Conservation (phyloP, 2,888 invertebrate species). For the Neelides folsomi region DNA sequence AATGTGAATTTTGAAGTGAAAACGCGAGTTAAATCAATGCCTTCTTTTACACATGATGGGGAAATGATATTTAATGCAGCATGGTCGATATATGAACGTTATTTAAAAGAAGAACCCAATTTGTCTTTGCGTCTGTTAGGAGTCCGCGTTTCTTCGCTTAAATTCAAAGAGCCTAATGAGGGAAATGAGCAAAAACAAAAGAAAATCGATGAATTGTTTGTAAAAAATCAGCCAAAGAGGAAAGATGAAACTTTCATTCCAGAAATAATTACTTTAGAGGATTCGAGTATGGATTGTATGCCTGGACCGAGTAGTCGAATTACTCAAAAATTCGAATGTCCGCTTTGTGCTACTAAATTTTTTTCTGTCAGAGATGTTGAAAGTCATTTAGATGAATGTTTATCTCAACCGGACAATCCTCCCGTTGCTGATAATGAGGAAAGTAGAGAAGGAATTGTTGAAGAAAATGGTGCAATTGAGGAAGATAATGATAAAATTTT, state of each 20-base stretch:
- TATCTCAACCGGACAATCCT: neutral
- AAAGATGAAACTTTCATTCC: too few species aligned
- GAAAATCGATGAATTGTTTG: slow-evolving; percentile 12
- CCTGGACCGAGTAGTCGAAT: neutral
- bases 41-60: slow-evolving; percentile 14
- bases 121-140: slow-evolving; percentile 24
- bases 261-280: too few species aligned
- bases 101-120: slow-evolving; percentile 12
- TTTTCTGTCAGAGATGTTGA: slow-evolving; percentile 5
- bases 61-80: slow-evolving; percentile 20
- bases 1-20: slow-evolving; percentile 25
- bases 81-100: slow-evolving; percentile 13
- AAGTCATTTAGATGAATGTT: slow-evolving; percentile 9
- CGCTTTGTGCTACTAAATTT: slow-evolving; percentile 8
- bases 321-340: slow-evolving; percentile 4
- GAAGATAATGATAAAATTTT: neutral
- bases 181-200: slow-evolving; percentile 8
- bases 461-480: neutral
- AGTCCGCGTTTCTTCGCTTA: slow-evolving; percentile 22
- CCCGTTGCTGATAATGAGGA: too few species aligned
- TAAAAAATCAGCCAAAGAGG: neutral
- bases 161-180: neutral
- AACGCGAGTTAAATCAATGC: slow-evolving; percentile 16
- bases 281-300: too few species aligned
- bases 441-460: too few species aligned